phyloP scores from a whole-genome alignment of 64 coral and sea anemone genomes.

The Montipora sp. region DNA sequence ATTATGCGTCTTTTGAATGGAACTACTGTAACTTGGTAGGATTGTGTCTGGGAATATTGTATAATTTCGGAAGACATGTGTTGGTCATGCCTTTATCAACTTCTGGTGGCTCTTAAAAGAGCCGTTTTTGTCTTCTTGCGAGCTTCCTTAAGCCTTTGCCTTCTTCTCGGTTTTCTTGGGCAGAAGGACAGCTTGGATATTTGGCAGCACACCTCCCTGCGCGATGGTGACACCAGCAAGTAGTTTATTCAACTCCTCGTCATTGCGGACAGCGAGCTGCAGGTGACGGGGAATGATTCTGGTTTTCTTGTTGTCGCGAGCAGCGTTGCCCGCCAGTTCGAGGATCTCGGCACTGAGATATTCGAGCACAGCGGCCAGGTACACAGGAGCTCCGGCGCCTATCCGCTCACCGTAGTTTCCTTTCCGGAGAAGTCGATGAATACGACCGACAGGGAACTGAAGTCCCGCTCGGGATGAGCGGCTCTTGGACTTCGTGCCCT shows the following conservation, averaged over 20 bases:
- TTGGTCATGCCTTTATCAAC: too few species aligned
- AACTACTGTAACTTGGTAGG: too few species aligned
- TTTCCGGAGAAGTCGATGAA: slow-evolving; percentile 33
- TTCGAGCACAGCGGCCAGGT: slow-evolving; percentile 19
- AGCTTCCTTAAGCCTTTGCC: neutral
- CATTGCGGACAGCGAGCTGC: slow-evolving; percentile 19
- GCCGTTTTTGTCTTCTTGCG: neutral
- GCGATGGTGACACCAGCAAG: slow-evolving; percentile 25
- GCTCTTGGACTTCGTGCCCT: slow-evolving; percentile 38
- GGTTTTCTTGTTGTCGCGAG: slow-evolving; percentile 43
- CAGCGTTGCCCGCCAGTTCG: slow-evolving; percentile 36
- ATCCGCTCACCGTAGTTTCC: slow-evolving; percentile 25
- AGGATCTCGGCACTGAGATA: slow-evolving; percentile 31
- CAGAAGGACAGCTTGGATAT: slow-evolving; percentile 26
- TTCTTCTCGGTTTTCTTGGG: slow-evolving; percentile 37
- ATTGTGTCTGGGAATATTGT: too few species aligned
- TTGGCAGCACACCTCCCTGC: slow-evolving; percentile 24
- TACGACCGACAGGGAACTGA: slow-evolving; percentile 33
- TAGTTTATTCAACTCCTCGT: slow-evolving; percentile 29
- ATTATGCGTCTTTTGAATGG: too few species aligned
- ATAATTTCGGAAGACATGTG: too few species aligned
- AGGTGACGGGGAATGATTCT: slow-evolving; percentile 26
- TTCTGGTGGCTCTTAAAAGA: too few species aligned
- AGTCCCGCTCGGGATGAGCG: slow-evolving; percentile 21
- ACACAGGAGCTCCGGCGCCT: slow-evolving; percentile 27